Evolutionary conservation across 2,888 invertebrate species (phyloP), one percentile per base, ranked within the genome.

Genomic region (Cryptus armator): DNA sequence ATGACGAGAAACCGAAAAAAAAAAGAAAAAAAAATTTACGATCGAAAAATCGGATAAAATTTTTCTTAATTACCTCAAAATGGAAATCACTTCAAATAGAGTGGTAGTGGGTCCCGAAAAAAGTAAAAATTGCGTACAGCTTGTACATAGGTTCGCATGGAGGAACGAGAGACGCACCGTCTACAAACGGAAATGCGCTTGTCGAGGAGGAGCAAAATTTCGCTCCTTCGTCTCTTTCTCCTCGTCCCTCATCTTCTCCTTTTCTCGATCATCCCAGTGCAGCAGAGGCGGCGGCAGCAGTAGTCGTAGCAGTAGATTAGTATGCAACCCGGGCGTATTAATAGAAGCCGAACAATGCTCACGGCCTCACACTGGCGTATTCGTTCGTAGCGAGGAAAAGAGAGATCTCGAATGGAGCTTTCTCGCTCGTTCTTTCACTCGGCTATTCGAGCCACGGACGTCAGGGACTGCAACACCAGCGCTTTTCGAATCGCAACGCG

Each of bases 271-370:
- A 37, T 74, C 83, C 56, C 56, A 56, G 32, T 64, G 51, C 75
- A 66, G 9, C 64, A 66, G 10, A 32, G 48, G 46, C 37, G 19
- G 29, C 64, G 24, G 46, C 44, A 74, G 62, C 53, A 74, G 86
- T 81, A 64, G 76, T 68, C 76, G 86, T 80, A 78, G 84, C 89
- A 89, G 90, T 88, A 91, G 90, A 92, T 92, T 92, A 92, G 91
- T 92, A 91, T 92, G 92, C 92, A 92, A 91, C 90, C 91, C 90
- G 90, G 90, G 90, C 86, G 90, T 92, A 92, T 92, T 92, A 92
- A 92, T 92, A 92, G 92, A 91, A 90, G 87, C 88, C 91, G 91
- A 92, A 92, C 92, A 92, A 92, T 92, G 92, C 92, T 92, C 91
- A 91, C 89, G 91, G 91, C 89, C 90, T 90, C 90, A 89, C 89